Percentiles rank a stretch among this genome's conserved stretches.
phyloP scores from a whole-genome alignment of 2,888 invertebrate genomes.

The Plebejus argus region DNA sequence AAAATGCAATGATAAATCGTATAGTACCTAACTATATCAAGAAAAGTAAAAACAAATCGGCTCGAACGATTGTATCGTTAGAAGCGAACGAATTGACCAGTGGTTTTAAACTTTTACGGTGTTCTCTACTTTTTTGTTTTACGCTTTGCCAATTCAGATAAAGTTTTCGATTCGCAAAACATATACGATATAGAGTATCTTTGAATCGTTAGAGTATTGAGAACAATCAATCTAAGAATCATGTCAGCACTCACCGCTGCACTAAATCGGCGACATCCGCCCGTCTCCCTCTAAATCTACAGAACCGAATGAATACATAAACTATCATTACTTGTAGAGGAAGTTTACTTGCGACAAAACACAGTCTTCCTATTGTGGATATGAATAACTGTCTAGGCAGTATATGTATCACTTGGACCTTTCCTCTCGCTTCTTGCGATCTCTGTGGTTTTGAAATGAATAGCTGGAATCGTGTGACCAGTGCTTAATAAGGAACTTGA shows the following conservation, averaged over 20 bases:
- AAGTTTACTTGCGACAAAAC: constrained; percentile 13
- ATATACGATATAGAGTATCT: constrained; percentile 44
- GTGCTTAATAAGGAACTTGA: no score
- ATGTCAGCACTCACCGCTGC: constrained; percentile 58
- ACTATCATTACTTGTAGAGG: constrained; percentile 18
- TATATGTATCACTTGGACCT: not conserved
- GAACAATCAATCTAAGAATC: constrained; percentile 69
- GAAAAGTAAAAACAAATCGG: no score
- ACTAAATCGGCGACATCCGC: constrained; percentile 75
- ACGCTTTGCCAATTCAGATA: not conserved
- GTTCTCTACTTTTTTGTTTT: not conserved
- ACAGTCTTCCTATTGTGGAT: constrained; percentile 22
- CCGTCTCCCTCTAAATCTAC: constrained; percentile 54
- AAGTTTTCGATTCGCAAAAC: not conserved
- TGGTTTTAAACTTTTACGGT: not conserved
- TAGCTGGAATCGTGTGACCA: no score
- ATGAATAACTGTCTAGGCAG: not conserved
- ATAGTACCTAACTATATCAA: no score
- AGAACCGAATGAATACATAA: constrained; percentile 44
- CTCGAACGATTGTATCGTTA: not conserved
- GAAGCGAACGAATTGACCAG: not conserved
- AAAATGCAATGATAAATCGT: not conserved
- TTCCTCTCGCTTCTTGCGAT: not conserved
- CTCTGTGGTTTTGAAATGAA: no score
- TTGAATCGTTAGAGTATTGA: constrained; percentile 70